phyloP scores from a whole-genome alignment of 2,888 invertebrate genomes.

The Germaria angustata region DNA sequence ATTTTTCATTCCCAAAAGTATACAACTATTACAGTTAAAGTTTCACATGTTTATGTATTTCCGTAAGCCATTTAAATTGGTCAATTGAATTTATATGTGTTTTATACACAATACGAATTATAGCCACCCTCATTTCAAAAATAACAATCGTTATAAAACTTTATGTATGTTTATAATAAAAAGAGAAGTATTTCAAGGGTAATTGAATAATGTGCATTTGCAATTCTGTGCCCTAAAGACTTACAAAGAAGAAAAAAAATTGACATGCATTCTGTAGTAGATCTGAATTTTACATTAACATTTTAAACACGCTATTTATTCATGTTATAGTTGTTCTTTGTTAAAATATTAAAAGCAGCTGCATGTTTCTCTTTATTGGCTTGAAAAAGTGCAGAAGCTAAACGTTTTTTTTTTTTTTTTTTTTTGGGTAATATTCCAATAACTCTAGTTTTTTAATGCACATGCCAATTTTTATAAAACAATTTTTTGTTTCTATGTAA shows the following conservation, averaged over 20 bases:
- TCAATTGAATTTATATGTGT: conserved; percentile 15
- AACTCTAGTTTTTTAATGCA: too few relatives aligned
- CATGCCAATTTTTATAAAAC: too few relatives aligned
- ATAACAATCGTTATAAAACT: conserved; percentile 22
- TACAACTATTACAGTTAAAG: background rate
- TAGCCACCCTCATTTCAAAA: conserved; percentile 14
- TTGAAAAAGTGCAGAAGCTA: too few relatives aligned
- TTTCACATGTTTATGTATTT: background rate
- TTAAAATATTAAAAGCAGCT: too few relatives aligned
- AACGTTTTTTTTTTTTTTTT: too few relatives aligned
- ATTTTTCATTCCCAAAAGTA: background rate
- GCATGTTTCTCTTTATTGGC: too few relatives aligned
- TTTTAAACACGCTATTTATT: too few relatives aligned
- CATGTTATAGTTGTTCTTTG: too few relatives aligned
- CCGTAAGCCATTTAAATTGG: background rate
- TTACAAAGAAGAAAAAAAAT: background rate
- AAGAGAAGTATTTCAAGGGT: conserved; percentile 43
- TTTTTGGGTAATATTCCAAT: too few relatives aligned
- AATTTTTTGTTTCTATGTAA: too few relatives aligned
- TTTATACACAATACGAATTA: background rate
- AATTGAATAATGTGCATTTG: conserved; percentile 28
- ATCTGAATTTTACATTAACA: too few relatives aligned
- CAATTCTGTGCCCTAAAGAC: conserved; percentile 31
- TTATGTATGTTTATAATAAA: background rate
- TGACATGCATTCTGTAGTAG: conserved; percentile 2